phyloP scores from a whole-genome alignment of 2,888 invertebrate species.

The Himalopsyche kuldschensis region DNA sequence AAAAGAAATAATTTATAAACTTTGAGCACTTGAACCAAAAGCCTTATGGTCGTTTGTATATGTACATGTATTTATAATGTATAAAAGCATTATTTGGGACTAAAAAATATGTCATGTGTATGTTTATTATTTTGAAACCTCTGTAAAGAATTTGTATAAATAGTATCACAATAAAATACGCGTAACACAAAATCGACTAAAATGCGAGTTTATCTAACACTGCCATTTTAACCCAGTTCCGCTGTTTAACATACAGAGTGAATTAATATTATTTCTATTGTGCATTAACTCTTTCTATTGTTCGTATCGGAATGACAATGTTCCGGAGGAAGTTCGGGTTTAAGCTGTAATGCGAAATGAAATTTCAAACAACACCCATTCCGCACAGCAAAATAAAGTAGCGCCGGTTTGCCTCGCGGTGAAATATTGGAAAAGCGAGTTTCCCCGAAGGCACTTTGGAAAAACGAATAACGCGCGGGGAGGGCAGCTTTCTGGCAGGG shows the following conservation, averaged over 20 bases:
- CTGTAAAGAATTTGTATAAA: too few species aligned
- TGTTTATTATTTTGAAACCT: too few species aligned
- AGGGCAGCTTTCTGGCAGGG: conserved; percentile 2
- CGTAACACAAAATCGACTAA: too few species aligned
- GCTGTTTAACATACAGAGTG: not conserved
- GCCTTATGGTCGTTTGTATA: too few species aligned
- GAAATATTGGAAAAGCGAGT: conserved; percentile 20
- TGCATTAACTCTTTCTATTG: not conserved
- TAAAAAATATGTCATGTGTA: too few species aligned
- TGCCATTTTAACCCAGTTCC: not conserved
- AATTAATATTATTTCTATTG: not conserved
- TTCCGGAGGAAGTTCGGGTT: conserved; percentile 9
- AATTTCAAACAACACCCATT: conserved; percentile 31
- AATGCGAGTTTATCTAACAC: not conserved
- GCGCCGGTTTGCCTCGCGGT: not conserved
- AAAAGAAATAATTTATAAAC: too few species aligned
- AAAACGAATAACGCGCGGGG: not conserved
- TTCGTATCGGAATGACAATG: not conserved
- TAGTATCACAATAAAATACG: too few species aligned
- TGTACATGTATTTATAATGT: too few species aligned
- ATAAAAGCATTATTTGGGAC: too few species aligned
- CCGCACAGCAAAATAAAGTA: conserved; percentile 19
- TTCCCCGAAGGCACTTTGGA: conserved; percentile 12
- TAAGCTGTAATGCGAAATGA: conserved; percentile 17
- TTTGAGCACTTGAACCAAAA: too few species aligned